Base-by-base conservation (phyloP, 2,888 invertebrate genomes). In the Patella pellucida region DNA sequence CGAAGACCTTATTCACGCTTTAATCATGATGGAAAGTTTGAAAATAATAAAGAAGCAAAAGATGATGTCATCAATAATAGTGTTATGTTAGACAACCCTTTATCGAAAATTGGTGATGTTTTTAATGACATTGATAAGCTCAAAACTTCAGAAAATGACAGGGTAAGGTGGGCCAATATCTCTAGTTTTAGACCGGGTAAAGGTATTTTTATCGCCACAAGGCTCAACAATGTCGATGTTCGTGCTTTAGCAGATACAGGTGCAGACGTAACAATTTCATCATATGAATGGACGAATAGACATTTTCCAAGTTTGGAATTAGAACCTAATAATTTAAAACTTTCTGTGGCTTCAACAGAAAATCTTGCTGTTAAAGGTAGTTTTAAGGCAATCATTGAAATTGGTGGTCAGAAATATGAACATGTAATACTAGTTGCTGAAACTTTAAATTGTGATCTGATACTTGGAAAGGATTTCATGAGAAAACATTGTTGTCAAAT, bases 401-500 rank as follows among this genome's bases (percentile, higher is more conserved):
- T 62, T 19, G 23, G 62, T 62, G 62, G 23, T 62, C n/a, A 19
- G 11, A 23, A 23, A 23, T 62, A 62, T 62, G 23, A n/a, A 12
- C 62, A 62, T 19, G 23, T 23, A 23, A 62, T 62, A 23, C 19
- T 62, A 19, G 62, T 62, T 9, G 62, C 62, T 19, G 23, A 62
- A 23, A 62, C 62, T 12, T 62, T 62, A 19, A 62, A 19, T 19
- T 62, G 62, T 62, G 62, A 62, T 3, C 14, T 62, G n/a, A 62
- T 62, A 11, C 7, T 62, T 19, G 62, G 62, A n/a, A 62, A n/a
- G 9, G 62, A 62, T 19, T 62, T 62, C 23, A 62, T 62, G 19
- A 62, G 62, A 62, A 62, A 62, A 62, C 62, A 62, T 62, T n/a
- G 62, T 23, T 62, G 62, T 15, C n/a, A 62, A 23, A 23, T 62